Conservation (phyloP, 1,140 invertebrate species). For the Drosophila sulfurigaster region DNA sequence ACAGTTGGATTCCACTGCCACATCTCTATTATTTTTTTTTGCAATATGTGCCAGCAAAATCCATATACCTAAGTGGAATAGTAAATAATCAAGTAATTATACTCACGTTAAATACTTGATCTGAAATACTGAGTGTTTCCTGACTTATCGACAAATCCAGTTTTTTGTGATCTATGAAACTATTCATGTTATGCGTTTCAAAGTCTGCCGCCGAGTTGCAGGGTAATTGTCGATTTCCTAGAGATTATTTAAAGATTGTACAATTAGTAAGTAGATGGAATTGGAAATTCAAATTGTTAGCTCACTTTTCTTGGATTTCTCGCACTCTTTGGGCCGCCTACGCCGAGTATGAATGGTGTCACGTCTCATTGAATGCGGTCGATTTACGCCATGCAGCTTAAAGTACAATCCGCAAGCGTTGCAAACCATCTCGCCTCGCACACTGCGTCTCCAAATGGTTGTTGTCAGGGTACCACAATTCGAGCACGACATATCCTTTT, state of each 20-base stretch:
- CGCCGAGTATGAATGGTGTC: constrained; percentile 98
- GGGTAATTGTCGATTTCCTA: constrained; percentile 44
- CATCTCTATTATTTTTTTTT: no score
- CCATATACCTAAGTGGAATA: neutral
- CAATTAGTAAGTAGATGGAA: neutral
- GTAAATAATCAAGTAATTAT: neutral
- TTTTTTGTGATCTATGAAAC: constrained; percentile 39
- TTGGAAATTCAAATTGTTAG: neutral
- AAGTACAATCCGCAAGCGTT: constrained; percentile 97
- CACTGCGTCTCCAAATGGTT: constrained; percentile 96
- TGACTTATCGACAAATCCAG: constrained; percentile 24
- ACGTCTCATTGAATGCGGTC: constrained; percentile 97
- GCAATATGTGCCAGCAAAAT: no score
- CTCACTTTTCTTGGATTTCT: constrained; percentile 85
- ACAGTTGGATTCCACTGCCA: neutral
- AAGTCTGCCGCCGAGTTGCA: constrained; percentile 36
- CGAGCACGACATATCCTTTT: constrained; percentile 91
- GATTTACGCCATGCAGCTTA: constrained; percentile 95
- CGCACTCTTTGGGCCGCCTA: constrained; percentile 92
- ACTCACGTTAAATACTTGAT: constrained; percentile 55
- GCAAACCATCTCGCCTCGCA: constrained; percentile 95
- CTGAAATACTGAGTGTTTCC: constrained; percentile 47
- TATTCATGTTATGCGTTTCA: constrained; percentile 43
- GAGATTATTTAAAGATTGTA: neutral
- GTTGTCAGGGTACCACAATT: constrained; percentile 95